A percentile compares a stretch with the other conserved stretches of the same genome.
phyloP scores from a whole-genome alignment of 2,888 invertebrate genomes.

The Megalurothrips usitatus region DNA sequence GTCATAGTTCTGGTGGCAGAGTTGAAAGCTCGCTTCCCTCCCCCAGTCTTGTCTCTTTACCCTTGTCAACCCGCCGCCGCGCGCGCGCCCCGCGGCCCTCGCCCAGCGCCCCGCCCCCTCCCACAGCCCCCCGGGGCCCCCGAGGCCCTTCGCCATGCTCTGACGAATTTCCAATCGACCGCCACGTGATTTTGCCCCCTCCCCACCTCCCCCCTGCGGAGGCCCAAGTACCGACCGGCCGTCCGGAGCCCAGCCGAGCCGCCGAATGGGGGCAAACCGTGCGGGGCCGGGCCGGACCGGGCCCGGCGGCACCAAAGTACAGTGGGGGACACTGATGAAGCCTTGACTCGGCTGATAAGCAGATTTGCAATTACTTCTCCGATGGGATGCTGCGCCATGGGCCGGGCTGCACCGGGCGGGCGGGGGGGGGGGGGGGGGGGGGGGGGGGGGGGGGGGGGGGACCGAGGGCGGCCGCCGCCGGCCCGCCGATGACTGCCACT shows the following conservation, averaged over 20 bases:
- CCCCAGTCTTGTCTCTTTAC: not conserved
- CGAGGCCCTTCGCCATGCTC: not conserved
- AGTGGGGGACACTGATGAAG: conserved; percentile 16
- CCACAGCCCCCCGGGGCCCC: not conserved
- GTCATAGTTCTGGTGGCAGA: no score
- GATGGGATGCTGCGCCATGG: not conserved
- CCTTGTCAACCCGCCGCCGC: not conserved
- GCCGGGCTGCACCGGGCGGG: not conserved
- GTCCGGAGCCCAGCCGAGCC: not conserved
- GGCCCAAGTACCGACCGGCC: not conserved
- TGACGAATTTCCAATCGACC: conserved; percentile 12
- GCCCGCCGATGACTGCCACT: conserved; percentile 1
- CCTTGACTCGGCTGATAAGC: conserved; percentile 23
- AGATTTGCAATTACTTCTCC: conserved; percentile 26
- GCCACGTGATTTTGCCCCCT: not conserved
- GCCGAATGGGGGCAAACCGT: not conserved
- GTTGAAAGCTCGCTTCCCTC: no score
- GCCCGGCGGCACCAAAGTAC: not conserved
- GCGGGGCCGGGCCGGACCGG: not conserved
- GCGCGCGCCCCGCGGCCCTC: not conserved
- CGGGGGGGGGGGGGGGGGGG: not conserved
- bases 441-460: not conserved
- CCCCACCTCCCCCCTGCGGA: not conserved
- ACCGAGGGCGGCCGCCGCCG: not conserved
- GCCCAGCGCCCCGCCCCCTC: not conserved